Evolutionary conservation across 1,140 invertebrate species (phyloP), one percentile per base, ranked within the genome.

Genomic region (Sminthurinus signatus): DNA sequence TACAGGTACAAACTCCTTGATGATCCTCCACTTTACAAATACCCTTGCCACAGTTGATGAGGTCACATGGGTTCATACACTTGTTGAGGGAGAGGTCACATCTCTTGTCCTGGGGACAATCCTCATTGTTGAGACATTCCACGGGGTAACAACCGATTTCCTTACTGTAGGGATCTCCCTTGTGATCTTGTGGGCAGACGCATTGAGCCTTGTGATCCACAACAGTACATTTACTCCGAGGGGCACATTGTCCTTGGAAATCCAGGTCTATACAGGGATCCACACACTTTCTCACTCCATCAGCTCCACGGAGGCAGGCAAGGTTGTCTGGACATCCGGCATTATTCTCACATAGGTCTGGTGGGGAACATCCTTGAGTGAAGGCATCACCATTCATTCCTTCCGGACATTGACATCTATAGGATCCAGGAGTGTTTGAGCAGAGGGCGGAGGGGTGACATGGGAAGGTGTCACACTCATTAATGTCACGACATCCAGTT

Each of bases 361-460:
- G 84, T 29, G 82, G 77, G 1, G 83, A 73, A 71, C 91, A 93
- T 1, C 90, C 54, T 56, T 80, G 79, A 14, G 80, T 78, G 65
- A 85, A 83, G 1, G 89, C 86, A 80, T 93, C 88, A 8, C 90
- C 90, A 21, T 88, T 84, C 1, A 84, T 86, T 39, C 62, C 87
- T 64, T 81, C 79, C 4, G 87, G 84, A 75, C 91, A 94, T 0
- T 80, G 73, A 72, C 91, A 94, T 51, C 84, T 82, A 75, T 84
- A 94, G 10, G 88, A 89, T 1, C 91, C 91, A 2, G 84, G 82
- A 1, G 83, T 78, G 78, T 95, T 93, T 52, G 85, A 76, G 73
- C 91, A 95, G 21, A 83, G 78, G 12, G 89, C 89, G 32, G 82
- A 84, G 15, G 82, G 78, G 74, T 93, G 90, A 73, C 91, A 95